Evolutionary conservation across 2,113 vertebrate species (phyloP), one percentile per base, ranked within the genome.

Genomic region (Petroica traversi): DNA sequence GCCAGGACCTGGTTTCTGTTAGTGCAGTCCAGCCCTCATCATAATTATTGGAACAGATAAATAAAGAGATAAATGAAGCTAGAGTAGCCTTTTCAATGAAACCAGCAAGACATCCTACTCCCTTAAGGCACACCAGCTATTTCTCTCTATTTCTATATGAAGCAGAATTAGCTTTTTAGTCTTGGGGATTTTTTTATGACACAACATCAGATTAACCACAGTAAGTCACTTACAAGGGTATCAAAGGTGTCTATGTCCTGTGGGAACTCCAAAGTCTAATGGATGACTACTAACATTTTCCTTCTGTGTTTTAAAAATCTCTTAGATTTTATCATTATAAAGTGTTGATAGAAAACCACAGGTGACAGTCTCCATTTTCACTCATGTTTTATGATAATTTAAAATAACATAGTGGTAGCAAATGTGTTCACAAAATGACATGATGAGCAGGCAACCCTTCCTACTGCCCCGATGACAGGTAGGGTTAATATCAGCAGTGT

Each of bases 401-500:
- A 55, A 94, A 92, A 71, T 55, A 92, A 79, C 14, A 5, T 6
- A 33, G 20, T 52, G 34, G 48, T 80, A 88, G 68, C 77, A 92
- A 94, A 94, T 3, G 52, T 59, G 74, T 74, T 83, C 93, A 83
- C 75, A 88, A 62, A 94, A 24, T 52, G 68, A 94, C 59, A 68
- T 38, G 46, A 76, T 55, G 59, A 80, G 43, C 12, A 3, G n/a
- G 59, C 41, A 85, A 48, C 40, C 86, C 43, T 55, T 92, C 61
- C 79, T 76, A 58, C 13, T 9, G 13, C 33, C 69, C 83, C 88
- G 80, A 83, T 91, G 83, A 92, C 68, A 89, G 82, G 55, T 80
- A 91, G 90, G 86, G 89, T 91, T 97, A 97, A 97, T 38, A 92
- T 94, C 34, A 74, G 91, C 75, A 90, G 73, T 73, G 83, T 63